These are phyloP conservation scores for Chironomus striatipennis DNA, from an alignment of 1,140 invertebrate genomes.

Conservation along the genomic window DNA sequence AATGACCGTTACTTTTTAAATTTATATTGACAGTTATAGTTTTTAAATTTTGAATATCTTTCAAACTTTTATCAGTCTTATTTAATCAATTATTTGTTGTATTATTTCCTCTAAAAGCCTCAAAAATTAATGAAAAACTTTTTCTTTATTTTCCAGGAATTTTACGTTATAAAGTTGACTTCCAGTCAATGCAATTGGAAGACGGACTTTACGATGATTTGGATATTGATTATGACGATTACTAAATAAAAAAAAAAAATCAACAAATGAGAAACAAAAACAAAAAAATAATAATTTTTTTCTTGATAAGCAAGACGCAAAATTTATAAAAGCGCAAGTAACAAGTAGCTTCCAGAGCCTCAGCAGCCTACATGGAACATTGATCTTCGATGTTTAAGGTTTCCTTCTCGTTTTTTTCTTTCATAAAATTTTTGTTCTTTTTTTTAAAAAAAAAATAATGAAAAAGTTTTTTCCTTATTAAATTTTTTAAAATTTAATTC, in stretches of 20 bases:
- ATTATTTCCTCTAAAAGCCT: not conserved
- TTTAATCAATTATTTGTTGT: not conserved
- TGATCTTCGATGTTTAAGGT: too few species aligned
- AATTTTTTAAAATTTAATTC: too few species aligned
- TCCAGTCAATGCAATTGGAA: slow-evolving; percentile 84
- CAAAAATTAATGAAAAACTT: slow-evolving; percentile 25
- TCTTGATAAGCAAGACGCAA: slow-evolving; percentile 4
- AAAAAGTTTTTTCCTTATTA: too few species aligned
- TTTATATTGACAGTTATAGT: too few species aligned
- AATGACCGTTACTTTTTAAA: too few species aligned
- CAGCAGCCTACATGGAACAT: not conserved
- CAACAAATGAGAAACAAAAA: slow-evolving; percentile 21
- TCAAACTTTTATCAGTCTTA: not conserved
- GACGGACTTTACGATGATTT: slow-evolving; percentile 52
- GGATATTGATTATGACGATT: slow-evolving; percentile 88
- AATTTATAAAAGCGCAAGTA: not conserved
- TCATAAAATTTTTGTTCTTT: too few species aligned
- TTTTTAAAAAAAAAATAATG: too few species aligned
- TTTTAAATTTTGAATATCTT: too few species aligned
- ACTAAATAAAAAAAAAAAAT: slow-evolving; percentile 51
- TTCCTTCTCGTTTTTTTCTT: too few species aligned
- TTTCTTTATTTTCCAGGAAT: slow-evolving; percentile 60
- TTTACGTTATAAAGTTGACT: slow-evolving; percentile 97
- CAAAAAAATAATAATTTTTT: not conserved
- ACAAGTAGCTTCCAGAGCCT: slow-evolving; percentile 19